Evolutionary conservation across 2,888 invertebrate species (phyloP), one percentile per base, ranked within the genome.

Genomic region (Sarcophaga variegata): DNA sequence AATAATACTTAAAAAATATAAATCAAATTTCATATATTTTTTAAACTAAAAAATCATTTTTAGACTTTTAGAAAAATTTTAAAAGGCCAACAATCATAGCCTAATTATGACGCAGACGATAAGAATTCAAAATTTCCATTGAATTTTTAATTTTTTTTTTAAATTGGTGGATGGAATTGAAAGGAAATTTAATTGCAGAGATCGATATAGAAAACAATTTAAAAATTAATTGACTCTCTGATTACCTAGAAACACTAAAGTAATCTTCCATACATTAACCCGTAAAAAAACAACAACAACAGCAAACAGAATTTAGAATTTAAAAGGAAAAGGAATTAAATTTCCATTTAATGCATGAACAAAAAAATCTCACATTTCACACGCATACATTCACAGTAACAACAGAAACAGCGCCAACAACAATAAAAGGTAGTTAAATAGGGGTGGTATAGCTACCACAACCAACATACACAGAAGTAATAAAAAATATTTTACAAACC

Each of bases 291-390:
- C 45, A 72, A 83, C 62, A 72, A 27, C 37, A 37, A 37, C 6
- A 37, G 6, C 6, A 6, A 37, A 37, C 37, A 49, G 12, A 62
- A 59, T 78, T 64, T 63, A 0, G 11, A 25, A 70, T 69, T 59
- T 69, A 27, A 64, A 25, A 20, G 20, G 17, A 54, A 67, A 82
- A 62, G 83, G 77, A 76, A 80, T 86, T 86, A 83, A 86, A 83
- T 86, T 86, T 78, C 81, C 64, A 81, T 81, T 81, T 67, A 86
- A 86, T 71, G 75, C 70, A 70, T 70, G 66, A 81, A 37, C 37
- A 37, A 37, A 47, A 66, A 83, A 86, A 63, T 80, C 78, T 81
- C 80, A 49, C 11, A 80, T 80, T 76, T 79, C 80, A 45, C 20
- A 54, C n/a, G 4, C 67, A 64, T 1, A 49, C 12, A n/a, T 54